A percentile compares a stretch with the other conserved stretches of the same genome.
phyloP scores from a whole-genome alignment of 2,113 vertebrate species.

The Eolophus roseicapilla region DNA sequence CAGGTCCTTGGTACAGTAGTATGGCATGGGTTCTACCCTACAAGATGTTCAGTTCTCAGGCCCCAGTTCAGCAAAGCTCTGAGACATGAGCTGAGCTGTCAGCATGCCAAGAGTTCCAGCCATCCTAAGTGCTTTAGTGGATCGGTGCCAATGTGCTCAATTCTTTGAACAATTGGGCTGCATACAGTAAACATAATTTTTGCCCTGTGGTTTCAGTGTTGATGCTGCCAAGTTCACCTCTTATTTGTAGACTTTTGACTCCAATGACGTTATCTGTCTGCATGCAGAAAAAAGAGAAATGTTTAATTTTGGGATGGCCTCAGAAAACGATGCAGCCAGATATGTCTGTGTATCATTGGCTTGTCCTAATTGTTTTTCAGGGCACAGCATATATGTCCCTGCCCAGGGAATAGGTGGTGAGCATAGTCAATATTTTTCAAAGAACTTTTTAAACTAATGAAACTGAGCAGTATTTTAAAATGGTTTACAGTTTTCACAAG shows the following conservation, averaged over 20 bases:
- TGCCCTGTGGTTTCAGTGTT: background rate
- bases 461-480: background rate
- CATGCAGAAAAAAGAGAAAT: background rate
- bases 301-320: background rate
- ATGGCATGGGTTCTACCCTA: background rate
- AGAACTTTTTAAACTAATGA: background rate
- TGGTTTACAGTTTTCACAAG: background rate
- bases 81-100: background rate
- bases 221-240: background rate
- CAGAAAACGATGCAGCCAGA: background rate
- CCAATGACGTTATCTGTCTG: background rate
- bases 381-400: background rate
- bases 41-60: background rate
- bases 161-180: background rate
- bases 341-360: background rate
- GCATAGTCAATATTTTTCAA: background rate
- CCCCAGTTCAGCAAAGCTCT: background rate
- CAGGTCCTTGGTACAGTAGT: background rate
- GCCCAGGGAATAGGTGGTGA: background rate
- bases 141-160: background rate
- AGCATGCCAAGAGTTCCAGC: background rate
- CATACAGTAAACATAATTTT: background rate
- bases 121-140: constrained; percentile 25
- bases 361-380: background rate
- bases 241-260: background rate